Base-by-base conservation (phyloP, 2,797 vertebrate species). In the Varecia variegata region DNA sequence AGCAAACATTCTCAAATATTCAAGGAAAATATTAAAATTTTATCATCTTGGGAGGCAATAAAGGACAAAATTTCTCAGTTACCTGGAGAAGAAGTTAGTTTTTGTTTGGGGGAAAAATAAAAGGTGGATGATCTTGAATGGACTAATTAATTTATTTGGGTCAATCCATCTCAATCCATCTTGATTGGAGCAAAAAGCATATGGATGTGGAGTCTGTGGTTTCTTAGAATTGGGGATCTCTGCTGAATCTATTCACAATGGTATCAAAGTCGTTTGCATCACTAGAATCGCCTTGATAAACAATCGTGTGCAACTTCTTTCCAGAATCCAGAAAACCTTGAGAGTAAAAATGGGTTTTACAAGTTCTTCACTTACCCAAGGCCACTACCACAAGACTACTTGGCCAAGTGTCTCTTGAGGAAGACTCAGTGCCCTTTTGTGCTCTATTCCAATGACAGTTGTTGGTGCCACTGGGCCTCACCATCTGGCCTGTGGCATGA, bases 391-490 rank as follows among this genome's bases (percentile, higher is more conserved):
- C 32, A 47, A 74, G 56, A n/a, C 27, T 40, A 58, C 56, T 56
- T 79, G 70, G 73, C 35, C 23, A 14, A 67, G 62, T 3, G 67
- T 80, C 68, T 74, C 73, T 60, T 70, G 67, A 83, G 30, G 43
- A 86, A 85, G 60, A 68, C 3, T 56, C 35, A 67, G 84, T 47
- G 85, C 45, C 89, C 91, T 62, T 70, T 90, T 93, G 85, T 20
- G 80, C 82, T 96, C 95, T 84, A 86, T 92, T 71, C 67, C 84
- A 67, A 7, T 35, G 65, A 67, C 73, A 92, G 54, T 74, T 40
- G 71, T 79, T 94, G 96, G 82, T 62, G 79, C 77, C 88, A 83
- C 25, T 92, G 87, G 82, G 65, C 25, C 88, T 89, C 93, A 68
- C 82, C 86, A 89, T 91, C 79, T 40, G 94, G 88, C 85, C 70